Conservation (phyloP, 2,888 invertebrate species). For the Tipula confusa region DNA sequence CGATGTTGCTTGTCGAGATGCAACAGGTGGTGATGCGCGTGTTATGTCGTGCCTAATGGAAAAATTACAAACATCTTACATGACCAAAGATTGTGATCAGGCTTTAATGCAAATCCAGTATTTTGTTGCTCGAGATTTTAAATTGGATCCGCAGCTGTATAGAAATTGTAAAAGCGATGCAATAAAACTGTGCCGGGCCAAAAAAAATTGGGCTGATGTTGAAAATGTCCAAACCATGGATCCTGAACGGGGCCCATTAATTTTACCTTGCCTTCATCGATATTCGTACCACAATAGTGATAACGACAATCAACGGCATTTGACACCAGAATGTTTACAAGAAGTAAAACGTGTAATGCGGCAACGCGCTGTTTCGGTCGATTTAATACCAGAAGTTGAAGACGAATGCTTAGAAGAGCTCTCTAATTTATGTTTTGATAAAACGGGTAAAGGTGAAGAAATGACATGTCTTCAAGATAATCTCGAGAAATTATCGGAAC, state of each 20-base stretch:
- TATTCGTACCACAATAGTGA: conserved; percentile 55
- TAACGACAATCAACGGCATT: conserved; percentile 49
- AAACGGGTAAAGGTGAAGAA: conserved; percentile 85
- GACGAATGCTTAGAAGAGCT: conserved; percentile 84
- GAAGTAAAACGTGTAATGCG: conserved; percentile 91
- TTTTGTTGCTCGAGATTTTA: conserved; percentile 93
- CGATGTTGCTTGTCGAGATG: conserved; percentile 67
- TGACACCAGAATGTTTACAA: conserved; percentile 55
- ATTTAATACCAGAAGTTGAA: conserved; percentile 91
- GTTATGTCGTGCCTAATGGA: conserved; percentile 94
- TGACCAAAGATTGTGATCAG: conserved; percentile 86
- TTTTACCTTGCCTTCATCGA: conserved; percentile 87
- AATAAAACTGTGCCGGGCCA: conserved; percentile 71
- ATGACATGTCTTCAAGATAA: conserved; percentile 87
- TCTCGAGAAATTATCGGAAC: conserved; percentile 61
- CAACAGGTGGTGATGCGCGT: conserved; percentile 69
- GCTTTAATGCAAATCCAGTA: conserved; percentile 94
- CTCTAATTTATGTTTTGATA: conserved; percentile 74
- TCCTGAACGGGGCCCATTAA: conserved; percentile 75
- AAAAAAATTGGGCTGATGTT: conserved; percentile 67
- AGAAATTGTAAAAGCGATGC: conserved; percentile 85
- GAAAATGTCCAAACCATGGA: conserved; percentile 58
- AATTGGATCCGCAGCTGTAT: conserved; percentile 83
- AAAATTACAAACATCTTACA: conserved; percentile 74
- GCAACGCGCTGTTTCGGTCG: conserved; percentile 86